Percentiles rank a stretch among this genome's conserved stretches.
Evolutionary conservation across 1,140 invertebrate genomes (phyloP).

Genomic region (Brachionus calyciflorus): DNA sequence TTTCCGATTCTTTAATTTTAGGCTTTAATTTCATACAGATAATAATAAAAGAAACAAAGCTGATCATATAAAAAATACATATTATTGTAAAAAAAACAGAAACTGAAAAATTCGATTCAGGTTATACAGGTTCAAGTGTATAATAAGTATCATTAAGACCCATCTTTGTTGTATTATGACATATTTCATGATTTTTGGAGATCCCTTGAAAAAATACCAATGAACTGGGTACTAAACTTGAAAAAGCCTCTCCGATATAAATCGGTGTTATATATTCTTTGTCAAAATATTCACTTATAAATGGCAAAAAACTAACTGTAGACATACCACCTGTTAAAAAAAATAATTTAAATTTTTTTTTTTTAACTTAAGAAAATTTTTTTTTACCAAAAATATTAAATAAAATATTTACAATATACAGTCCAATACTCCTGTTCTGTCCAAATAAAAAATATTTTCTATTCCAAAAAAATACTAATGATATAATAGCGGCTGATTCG

Average conservation of each 20-base stretch:
- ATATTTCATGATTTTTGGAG: neutral
- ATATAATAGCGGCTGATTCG: neutral
- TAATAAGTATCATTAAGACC: neutral
- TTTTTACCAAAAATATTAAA: conserved; percentile 12
- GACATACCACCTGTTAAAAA: conserved; percentile 26
- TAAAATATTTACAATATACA: conserved; percentile 5
- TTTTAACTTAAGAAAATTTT: neutral
- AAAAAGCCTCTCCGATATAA: conserved; percentile 65
- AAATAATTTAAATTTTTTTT: neutral
- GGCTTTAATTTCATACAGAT: neutral
- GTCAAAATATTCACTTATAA: conserved; percentile 63
- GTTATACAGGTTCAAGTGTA: neutral
- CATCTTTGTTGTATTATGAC: neutral
- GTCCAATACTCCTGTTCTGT: neutral
- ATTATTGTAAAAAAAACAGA: conserved; percentile 30
- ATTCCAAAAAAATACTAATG: conserved; percentile 26
- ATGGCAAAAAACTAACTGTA: conserved; percentile 28
- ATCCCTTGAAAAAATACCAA: conserved; percentile 44
- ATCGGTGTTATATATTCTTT: conserved; percentile 69
- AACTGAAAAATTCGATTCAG: conserved; percentile 24
- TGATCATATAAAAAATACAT: neutral
- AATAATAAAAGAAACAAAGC: conserved; percentile 31
- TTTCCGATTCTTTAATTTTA: neutral
- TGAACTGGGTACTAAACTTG: conserved; percentile 23
- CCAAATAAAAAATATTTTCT: neutral